Evolutionary conservation across 1,140 invertebrate species (phyloP).

Genomic region (Drosophila nannoptera): DNA sequence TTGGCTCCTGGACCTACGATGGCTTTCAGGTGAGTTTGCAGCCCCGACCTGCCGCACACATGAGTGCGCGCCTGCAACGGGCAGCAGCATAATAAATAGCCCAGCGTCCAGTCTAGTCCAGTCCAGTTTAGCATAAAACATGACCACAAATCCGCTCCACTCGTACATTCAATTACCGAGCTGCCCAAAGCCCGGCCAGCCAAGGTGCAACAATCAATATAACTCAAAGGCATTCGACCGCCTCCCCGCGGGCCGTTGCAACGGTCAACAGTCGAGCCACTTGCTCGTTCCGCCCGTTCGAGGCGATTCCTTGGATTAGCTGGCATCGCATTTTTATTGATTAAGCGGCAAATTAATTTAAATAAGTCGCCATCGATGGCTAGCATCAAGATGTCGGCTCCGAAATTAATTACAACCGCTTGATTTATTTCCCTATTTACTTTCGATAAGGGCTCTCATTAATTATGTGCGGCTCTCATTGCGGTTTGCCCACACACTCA

Average conservation of each 20-base stretch:
- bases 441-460: slow-evolving; percentile 36
- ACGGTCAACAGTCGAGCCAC: too few species aligned
- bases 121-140: not conserved
- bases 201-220: slow-evolving; percentile 28
- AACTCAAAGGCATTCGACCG: not conserved
- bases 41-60: too few species aligned
- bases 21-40: slow-evolving; percentile 88
- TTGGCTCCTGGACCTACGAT: slow-evolving; percentile 98
- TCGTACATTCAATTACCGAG: slow-evolving; percentile 12
- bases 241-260: too few species aligned
- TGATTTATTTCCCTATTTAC: slow-evolving; percentile 45
- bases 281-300: too few species aligned
- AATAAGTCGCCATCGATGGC: slow-evolving; percentile 32
- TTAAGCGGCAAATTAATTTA: slow-evolving; percentile 42
- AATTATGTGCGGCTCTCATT: slow-evolving; percentile 27
- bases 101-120: too few species aligned
- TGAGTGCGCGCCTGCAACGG: slow-evolving; percentile 10
- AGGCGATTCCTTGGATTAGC: too few species aligned
- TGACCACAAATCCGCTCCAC: not conserved
- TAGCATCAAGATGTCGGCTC: slow-evolving; percentile 40
- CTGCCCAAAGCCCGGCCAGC: not conserved
- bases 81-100: slow-evolving; percentile 27
- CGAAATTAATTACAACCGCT: slow-evolving; percentile 40
- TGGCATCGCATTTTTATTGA: slow-evolving; percentile 14
- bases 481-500: slow-evolving; percentile 15